Base-by-base conservation (phyloP, 1,140 invertebrate species). In the Aplysia californica region DNA sequence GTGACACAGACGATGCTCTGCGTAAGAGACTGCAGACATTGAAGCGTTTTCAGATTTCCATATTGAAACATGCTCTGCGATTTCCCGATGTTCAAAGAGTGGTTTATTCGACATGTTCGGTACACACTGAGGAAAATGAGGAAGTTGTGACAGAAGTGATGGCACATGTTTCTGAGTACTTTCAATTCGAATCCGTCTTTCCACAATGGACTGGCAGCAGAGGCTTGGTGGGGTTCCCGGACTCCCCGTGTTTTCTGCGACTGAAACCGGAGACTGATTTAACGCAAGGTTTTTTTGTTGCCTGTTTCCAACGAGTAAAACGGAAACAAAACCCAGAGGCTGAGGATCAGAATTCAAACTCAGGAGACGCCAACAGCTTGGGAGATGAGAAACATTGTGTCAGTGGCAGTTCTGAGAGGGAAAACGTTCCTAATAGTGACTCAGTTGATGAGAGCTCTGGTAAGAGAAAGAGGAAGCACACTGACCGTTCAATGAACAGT, bases 51-150 rank as follows among this genome's bases (percentile, higher is more conserved):
- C 97, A 99, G 91, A 93, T 93, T 31, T 93, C 94, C 83, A 92
- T 99, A 64, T 90, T 99, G 10, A 93, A 93, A 77, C 95, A 96
- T 87, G 97, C 97, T 0, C 92, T 99, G 80, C 92, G 91, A 23
- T 98, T 98, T 89, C 95, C 96, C 1, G 93, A 93, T 74, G 95
- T 94, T 0, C 94, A 96, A 86, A 91, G 93, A 76, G 93, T 99
- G 59, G 94, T 98, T 5, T 99, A 99, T 87, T 98, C 97, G 23
- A 99, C 97, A 0, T 99, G 97, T 87, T 99, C 97, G 0, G 86
- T 97, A 33, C 92, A 95, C 88, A 91, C 93, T 5, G 93, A 96
- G 91, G 98, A 99, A 91, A 99, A 99, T 87, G 98, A 99, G 91
- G 89, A 93, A 81, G 97, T 98, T 0, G 91, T 98, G 4, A 81